phyloP scores from a whole-genome alignment of 2,797 vertebrate genomes.

The Danio choprae region DNA sequence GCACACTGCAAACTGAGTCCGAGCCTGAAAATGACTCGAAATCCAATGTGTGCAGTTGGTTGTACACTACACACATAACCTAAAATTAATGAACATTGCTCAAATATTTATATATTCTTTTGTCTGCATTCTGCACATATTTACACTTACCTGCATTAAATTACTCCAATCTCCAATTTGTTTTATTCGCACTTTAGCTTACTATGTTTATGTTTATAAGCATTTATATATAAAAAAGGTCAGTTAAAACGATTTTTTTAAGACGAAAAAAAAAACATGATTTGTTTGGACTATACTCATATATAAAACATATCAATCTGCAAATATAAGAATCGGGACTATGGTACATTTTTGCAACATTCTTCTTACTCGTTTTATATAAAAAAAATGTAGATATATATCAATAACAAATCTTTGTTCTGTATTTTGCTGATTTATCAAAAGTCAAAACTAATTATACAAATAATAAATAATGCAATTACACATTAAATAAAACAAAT shows the following conservation, averaged over 20 bases:
- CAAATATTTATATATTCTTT: constrained; percentile 9
- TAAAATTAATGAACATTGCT: constrained; percentile 1
- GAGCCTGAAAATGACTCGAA: neutral
- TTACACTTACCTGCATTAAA: neutral
- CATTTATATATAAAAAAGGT: too few relatives aligned
- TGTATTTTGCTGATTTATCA: neutral
- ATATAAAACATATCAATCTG: neutral
- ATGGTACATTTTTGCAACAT: neutral
- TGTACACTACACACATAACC: neutral
- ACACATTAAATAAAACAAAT: neutral
- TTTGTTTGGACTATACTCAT: neutral
- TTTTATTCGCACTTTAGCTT: neutral
- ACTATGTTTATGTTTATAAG: neutral
- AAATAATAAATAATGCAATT: neutral
- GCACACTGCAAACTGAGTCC: constrained; percentile 7
- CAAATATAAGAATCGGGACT: neutral
- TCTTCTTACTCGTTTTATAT: neutral
- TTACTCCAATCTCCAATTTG: constrained; percentile 3
- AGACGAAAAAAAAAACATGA: neutral
- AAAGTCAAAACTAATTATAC: neutral
- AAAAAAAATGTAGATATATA: neutral
- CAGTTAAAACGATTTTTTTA: neutral
- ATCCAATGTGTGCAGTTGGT: constrained; percentile 14
- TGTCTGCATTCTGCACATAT: constrained; percentile 17
- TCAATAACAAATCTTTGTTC: neutral